phyloP scores from a whole-genome alignment of 2,113 vertebrate genomes.

The Syrrhaptes paradoxus region DNA sequence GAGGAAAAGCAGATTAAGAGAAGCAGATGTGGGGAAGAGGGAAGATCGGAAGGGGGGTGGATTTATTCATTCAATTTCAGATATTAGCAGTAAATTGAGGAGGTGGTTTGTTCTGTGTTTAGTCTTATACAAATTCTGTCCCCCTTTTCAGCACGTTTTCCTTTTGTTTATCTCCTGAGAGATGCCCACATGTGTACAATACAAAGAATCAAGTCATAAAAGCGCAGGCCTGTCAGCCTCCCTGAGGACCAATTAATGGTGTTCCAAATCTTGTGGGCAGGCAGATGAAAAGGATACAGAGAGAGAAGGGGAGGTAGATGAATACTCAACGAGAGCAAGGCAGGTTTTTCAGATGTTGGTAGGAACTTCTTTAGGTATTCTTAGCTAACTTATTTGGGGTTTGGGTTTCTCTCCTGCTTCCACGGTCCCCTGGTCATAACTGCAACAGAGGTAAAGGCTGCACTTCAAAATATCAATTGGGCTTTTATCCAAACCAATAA shows the following conservation, averaged over 20 bases:
- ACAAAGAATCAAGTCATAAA: conserved; percentile 88
- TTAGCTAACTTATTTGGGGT: conserved; percentile 84
- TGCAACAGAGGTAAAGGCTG: conserved; percentile 28
- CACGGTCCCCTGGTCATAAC: background rate
- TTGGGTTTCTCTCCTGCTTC: conserved; percentile 23
- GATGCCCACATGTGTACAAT: conserved; percentile 87
- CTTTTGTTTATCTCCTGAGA: conserved; percentile 90
- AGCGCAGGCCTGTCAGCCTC: conserved; percentile 86
- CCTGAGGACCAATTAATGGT: conserved; percentile 95
- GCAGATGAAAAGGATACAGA: conserved; percentile 89
- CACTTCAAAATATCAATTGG: conserved; percentile 68
- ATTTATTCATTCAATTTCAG: conserved; percentile 71
- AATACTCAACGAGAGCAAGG: conserved; percentile 81
- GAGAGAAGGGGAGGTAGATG: conserved; percentile 74
- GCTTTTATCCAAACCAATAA: conserved; percentile 54
- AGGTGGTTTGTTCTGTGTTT: conserved; percentile 64
- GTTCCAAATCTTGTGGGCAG: conserved; percentile 90
- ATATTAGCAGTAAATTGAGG: conserved; percentile 68
- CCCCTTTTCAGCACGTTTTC: conserved; percentile 67
- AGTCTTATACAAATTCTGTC: conserved; percentile 79
- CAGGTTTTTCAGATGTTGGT: conserved; percentile 82
- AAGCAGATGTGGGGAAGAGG: conserved; percentile 38
- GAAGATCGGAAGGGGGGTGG: background rate
- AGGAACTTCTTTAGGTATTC: conserved; percentile 88
- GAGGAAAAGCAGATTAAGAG: conserved; percentile 72